A percentile compares a stretch with the other conserved stretches of the same genome.
These are phyloP conservation scores for Caiman crocodilus DNA, from an alignment of 2,797 vertebrate species.

Conservation along the genomic window DNA sequence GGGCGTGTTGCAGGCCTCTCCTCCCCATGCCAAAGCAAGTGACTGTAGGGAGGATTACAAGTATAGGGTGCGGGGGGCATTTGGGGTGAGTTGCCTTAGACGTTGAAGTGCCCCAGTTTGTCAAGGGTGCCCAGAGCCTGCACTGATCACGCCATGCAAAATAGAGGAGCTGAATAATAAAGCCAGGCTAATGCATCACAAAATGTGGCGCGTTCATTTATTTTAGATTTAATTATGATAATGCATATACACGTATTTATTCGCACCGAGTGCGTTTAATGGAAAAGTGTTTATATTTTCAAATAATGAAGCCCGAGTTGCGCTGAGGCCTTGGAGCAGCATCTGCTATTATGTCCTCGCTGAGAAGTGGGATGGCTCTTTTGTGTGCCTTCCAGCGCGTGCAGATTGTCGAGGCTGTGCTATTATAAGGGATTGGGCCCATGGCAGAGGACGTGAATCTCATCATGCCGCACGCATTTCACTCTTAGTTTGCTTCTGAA, in stretches of 20 bases:
- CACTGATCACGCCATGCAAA: background rate
- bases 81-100: background rate
- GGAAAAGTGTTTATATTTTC: background rate
- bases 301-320: constrained; percentile 30
- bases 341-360: background rate
- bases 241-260: background rate
- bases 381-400: accelerated
- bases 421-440: accelerated
- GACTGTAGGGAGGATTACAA: background rate
- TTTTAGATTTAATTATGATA: background rate
- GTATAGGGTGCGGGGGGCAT: accelerated
- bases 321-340: background rate
- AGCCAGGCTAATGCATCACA: background rate
- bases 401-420: background rate
- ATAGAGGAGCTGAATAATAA: accelerated
- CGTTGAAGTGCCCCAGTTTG: background rate
- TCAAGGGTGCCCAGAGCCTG: background rate
- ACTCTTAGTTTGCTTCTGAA: background rate
- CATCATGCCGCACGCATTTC: accelerated
- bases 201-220: background rate
- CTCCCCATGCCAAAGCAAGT: background rate
- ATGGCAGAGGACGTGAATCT: background rate
- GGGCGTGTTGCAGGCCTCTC: background rate
- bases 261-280: accelerated
- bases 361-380: background rate